These are phyloP conservation scores for Tiliqua scincoides DNA, from an alignment of 2,113 vertebrate species.

Conservation along the genomic window DNA sequence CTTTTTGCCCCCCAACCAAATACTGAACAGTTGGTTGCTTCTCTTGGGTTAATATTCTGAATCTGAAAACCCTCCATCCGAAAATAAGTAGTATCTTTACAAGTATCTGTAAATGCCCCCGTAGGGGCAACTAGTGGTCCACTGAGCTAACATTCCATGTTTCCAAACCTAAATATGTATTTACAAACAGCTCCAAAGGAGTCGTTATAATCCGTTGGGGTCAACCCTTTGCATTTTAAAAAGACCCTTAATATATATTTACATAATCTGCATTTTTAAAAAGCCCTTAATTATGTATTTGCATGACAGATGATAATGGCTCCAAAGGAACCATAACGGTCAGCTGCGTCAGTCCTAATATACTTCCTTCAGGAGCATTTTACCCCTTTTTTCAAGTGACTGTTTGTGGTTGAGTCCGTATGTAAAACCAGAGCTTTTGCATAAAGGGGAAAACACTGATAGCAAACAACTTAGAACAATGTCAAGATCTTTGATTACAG, in stretches of 20 bases:
- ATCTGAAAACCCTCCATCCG: neutral
- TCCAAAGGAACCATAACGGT: neutral
- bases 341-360: neutral
- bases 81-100: accelerated
- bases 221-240: constrained; percentile 42
- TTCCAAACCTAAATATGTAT: constrained; percentile 1
- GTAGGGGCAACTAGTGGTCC: constrained; percentile 17
- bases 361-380: neutral
- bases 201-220: neutral
- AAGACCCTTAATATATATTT: constrained; percentile 50
- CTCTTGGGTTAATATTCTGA: neutral
- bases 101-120: neutral
- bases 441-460: neutral
- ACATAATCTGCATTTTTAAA: constrained; percentile 58
- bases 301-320: constrained; percentile 37
- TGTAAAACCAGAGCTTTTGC: neutral
- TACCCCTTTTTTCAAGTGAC: accelerated
- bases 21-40: constrained; percentile 1
- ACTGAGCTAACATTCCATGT: neutral
- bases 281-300: constrained; percentile 49
- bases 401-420: no score
- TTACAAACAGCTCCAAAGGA: constrained; percentile 46
- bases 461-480: neutral
- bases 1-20: neutral
- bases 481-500: neutral